Conservation (phyloP, 2,797 vertebrate genomes). For the Sebastes matsubarae region DNA sequence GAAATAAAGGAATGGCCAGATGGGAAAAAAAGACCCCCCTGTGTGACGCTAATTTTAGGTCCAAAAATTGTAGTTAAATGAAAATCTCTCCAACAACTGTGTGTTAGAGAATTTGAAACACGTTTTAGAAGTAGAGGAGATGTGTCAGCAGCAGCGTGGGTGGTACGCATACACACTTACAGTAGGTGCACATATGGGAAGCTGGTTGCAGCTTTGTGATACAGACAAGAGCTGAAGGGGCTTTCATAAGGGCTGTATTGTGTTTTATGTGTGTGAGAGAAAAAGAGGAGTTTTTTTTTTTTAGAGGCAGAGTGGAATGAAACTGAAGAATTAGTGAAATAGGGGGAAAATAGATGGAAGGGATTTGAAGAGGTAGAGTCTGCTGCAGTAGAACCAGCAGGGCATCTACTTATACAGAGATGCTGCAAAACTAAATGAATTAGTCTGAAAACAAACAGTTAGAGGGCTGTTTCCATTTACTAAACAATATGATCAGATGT, state of each 20-base stretch:
- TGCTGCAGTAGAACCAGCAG: not conserved
- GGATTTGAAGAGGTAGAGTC: not conserved
- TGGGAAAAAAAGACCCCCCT: not conserved
- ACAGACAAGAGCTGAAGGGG: not conserved
- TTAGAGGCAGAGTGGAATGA: not conserved
- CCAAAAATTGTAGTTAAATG: not conserved
- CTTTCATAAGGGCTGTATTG: not conserved
- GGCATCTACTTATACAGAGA: not conserved
- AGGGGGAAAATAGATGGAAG: not conserved
- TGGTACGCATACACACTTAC: not conserved
- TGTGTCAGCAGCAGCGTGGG: constrained; percentile 3
- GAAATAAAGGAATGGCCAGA: constrained; percentile 15
- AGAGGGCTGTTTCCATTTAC: not conserved
- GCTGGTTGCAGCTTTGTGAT: constrained; percentile 12
- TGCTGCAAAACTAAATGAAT: not conserved
- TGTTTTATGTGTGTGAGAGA: not conserved
- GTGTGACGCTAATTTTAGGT: not conserved
- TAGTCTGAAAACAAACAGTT: not conserved
- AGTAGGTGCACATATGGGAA: not conserved
- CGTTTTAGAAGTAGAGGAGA: not conserved
- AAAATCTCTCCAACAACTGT: not conserved
- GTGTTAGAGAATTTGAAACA: not conserved
- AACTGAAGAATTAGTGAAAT: not conserved
- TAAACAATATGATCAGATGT: not conserved
- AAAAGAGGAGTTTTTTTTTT: not conserved